phyloP scores from a whole-genome alignment of 2,113 vertebrate genomes.

The Danionella cerebrum region DNA sequence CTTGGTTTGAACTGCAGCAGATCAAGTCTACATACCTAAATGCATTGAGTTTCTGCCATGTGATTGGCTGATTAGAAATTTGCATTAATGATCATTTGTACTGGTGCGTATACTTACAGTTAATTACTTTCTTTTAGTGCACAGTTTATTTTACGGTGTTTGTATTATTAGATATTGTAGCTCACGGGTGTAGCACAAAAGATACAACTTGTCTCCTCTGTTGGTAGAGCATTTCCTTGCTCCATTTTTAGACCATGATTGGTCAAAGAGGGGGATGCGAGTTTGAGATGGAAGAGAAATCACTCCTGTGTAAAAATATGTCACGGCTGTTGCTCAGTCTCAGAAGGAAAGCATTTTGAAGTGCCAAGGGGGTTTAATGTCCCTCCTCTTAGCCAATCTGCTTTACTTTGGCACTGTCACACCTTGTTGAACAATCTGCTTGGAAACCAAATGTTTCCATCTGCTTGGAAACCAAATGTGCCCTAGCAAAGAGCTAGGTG shows the following conservation, averaged over 20 bases:
- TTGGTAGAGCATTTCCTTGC: too few relatives aligned
- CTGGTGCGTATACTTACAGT: too few relatives aligned
- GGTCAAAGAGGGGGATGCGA: background rate
- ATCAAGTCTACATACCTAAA: too few relatives aligned
- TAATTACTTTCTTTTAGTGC: too few relatives aligned
- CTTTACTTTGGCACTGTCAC: background rate
- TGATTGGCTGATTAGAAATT: too few relatives aligned
- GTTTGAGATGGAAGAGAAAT: background rate
- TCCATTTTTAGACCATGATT: background rate
- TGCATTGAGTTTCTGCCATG: too few relatives aligned
- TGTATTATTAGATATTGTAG: too few relatives aligned
- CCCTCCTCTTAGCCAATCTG: background rate
- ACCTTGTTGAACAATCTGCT: slow-evolving; percentile 5
- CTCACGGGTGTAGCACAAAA: too few relatives aligned
- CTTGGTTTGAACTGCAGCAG: too few relatives aligned
- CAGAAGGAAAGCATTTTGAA: background rate
- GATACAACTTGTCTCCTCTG: too few relatives aligned
- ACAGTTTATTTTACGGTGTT: too few relatives aligned
- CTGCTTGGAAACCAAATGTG: slow-evolving; percentile 1
- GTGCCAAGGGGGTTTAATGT: background rate
- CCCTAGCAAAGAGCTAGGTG: background rate
- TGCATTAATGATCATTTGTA: too few relatives aligned
- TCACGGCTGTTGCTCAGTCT: background rate
- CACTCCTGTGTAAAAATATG: background rate
- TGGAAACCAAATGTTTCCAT: background rate